A percentile compares a stretch with the other conserved stretches of the same genome.
These are phyloP conservation scores for Trichoplax adhaerens DNA, from an alignment of 37 sponge, comb jelly and placozoan genomes.

Conservation along the genomic window DNA sequence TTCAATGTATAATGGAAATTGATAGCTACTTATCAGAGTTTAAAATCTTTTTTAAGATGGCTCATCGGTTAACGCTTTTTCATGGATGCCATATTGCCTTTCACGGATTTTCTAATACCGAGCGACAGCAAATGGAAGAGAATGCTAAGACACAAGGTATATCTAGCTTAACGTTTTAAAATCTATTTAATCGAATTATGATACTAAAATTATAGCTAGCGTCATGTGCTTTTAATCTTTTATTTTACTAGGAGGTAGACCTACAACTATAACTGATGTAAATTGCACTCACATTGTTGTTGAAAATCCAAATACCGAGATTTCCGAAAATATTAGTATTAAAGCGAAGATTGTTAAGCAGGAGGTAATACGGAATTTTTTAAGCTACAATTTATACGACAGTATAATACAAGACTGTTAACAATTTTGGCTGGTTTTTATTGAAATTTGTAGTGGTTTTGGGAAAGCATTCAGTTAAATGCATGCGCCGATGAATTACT, in stretches of 20 bases:
- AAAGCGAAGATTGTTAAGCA: conserved; percentile 54
- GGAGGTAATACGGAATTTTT: conserved; percentile 13
- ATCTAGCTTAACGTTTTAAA: no score
- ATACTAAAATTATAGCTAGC: no score
- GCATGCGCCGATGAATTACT: conserved; percentile 81
- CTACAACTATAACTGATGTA: no score
- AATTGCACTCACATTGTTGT: no score
- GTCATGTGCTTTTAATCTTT: no score
- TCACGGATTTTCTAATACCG: conserved; percentile 53
- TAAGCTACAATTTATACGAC: not conserved
- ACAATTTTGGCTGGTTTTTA: not conserved
- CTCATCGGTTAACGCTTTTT: conserved; percentile 58
- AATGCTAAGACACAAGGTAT: conserved; percentile 8
- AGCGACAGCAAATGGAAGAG: conserved; percentile 51
- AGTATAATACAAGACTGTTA: not conserved
- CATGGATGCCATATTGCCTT: conserved; percentile 53
- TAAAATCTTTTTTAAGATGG: conserved; percentile 14
- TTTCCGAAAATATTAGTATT: no score
- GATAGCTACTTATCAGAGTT: no score
- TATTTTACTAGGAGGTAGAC: no score
- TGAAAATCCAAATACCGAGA: no score
- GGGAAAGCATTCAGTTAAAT: conserved; percentile 89
- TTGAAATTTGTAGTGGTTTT: conserved; percentile 55
- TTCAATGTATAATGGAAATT: no score
- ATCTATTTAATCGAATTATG: no score